Conservation (phyloP, 2,797 vertebrate genomes). For the Zalophus californianus region DNA sequence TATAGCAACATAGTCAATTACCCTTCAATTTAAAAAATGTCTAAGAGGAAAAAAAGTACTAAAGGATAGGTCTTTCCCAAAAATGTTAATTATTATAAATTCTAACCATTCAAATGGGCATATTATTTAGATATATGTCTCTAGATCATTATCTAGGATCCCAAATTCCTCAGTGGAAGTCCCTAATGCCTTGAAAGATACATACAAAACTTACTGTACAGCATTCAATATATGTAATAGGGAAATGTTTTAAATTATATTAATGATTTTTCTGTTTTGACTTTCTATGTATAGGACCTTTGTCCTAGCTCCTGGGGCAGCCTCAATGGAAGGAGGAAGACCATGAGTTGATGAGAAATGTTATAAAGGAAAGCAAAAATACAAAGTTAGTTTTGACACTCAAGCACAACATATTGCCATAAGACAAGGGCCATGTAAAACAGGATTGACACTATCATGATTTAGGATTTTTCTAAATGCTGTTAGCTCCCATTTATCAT, state of each 20-base stretch:
- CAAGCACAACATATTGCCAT: background rate
- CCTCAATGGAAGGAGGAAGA: background rate
- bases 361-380: background rate
- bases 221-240: background rate
- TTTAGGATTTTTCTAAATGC: background rate
- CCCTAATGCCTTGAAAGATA: background rate
- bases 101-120: background rate
- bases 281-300: background rate
- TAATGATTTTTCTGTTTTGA: background rate
- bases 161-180: background rate
- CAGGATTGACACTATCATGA: background rate
- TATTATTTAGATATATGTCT: background rate
- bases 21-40: background rate
- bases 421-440: background rate
- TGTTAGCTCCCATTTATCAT: background rate
- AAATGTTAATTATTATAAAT: conserved; percentile 22
- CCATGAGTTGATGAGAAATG: background rate
- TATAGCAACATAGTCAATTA: background rate
- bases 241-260: background rate
- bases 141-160: background rate
- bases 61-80: conserved; percentile 9
- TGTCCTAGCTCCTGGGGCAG: background rate
- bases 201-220: background rate
- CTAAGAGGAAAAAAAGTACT: background rate
- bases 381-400: background rate